Base-by-base conservation (phyloP, 2,888 invertebrate genomes). In the Volucella inflata region DNA sequence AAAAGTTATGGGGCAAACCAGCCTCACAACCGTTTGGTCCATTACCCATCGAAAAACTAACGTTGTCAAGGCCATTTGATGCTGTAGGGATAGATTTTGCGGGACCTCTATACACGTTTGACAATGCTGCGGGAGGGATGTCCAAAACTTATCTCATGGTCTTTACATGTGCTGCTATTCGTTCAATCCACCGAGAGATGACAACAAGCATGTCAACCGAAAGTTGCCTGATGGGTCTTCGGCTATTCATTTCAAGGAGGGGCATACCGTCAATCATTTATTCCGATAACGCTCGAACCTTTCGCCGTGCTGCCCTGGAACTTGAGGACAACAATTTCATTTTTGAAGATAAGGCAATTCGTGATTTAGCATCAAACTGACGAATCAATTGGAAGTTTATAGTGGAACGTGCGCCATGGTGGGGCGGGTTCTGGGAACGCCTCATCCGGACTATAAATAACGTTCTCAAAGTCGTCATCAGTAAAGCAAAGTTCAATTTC, bases 371-470 rank as follows among this genome's bases (percentile, higher is more conserved):
- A n/a, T n/a, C n/a, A n/a, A n/a, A n/a, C n/a, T n/a, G 12, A 70
- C 14, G 40, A 77, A 38, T 77, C 30, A 36, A 17, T 8, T 80
- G 74, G 74, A 38, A 42, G 17, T 80, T 74, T 17, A 80, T 79
- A 14, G 57, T 72, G 11, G 72, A 72, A 59, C 57, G 74, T 40
- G 80, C 74, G 14, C 72, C 70, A 8, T 83, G 76, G 64, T 72
- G 77, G 83, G 72, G 72, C 17, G 83, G 72, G 3, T 78, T 78
- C 40, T 79, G 68, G 72, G 74, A 82, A 53, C 57, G 65, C 2
- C 30, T 82, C 10, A 65, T 85, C 10, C 62, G 71, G 8, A 67
- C 68, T 6, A 72, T 85, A 11, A 80, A 85, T 50, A 71, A 80
- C 40, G 38, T 72, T 10, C 60, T 81, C 3, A 80, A 77, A 48